phyloP scores from a whole-genome alignment of 2,113 vertebrate species.

The Lophochroa leadbeateri region DNA sequence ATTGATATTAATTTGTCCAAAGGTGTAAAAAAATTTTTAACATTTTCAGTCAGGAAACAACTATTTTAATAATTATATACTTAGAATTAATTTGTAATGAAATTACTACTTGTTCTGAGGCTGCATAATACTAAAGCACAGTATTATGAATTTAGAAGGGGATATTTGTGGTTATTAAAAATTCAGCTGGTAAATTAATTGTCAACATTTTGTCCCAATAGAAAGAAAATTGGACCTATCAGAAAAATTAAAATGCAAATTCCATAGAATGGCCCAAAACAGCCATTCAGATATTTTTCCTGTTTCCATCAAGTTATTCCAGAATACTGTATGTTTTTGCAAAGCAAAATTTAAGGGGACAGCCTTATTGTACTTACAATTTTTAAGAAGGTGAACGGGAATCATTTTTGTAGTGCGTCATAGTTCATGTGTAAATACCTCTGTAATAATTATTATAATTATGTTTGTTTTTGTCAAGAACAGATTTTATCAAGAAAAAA shows the following conservation, averaged over 20 bases:
- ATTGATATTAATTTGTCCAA: neutral
- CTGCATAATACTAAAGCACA: neutral
- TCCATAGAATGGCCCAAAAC: neutral
- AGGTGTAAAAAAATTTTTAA: neutral
- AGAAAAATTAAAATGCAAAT: neutral
- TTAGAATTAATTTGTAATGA: neutral
- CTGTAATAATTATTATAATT: neutral
- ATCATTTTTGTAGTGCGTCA: neutral
- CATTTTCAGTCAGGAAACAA: neutral
- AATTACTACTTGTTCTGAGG: neutral
- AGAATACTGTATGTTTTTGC: neutral
- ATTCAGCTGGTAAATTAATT: neutral
- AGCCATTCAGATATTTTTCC: neutral
- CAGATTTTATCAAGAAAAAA: neutral
- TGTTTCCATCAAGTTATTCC: neutral
- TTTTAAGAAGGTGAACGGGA: neutral
- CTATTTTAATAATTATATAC: neutral
- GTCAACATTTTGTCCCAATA: neutral
- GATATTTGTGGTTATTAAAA: neutral
- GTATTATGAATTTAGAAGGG: neutral
- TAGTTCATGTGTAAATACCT: neutral
- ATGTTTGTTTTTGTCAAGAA: neutral
- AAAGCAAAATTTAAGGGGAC: neutral
- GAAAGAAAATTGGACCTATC: neutral
- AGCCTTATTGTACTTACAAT: neutral